Percentiles rank a stretch among this genome's conserved stretches.
phyloP scores from a whole-genome alignment of 1,140 invertebrate species.

The Habropoda laboriosa region DNA sequence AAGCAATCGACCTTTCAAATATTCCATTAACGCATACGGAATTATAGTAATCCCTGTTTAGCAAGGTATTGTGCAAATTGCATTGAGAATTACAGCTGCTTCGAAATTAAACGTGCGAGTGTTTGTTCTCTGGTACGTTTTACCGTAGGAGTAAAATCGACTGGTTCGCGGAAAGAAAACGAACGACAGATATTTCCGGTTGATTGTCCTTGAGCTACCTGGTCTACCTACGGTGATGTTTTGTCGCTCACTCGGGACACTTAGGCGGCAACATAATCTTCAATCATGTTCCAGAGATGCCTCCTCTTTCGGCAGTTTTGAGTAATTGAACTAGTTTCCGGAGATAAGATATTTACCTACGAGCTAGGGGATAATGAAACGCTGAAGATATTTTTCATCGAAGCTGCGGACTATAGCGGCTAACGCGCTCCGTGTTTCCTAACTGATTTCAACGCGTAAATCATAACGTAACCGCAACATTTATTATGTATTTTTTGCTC shows the following conservation, averaged over 20 bases:
- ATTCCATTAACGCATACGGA: background rate
- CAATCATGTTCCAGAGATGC: slow-evolving; percentile 31
- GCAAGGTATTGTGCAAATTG: background rate
- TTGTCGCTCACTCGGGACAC: slow-evolving; percentile 7
- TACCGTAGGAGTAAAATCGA: background rate
- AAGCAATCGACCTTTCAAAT: background rate
- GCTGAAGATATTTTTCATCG: slow-evolving; percentile 61
- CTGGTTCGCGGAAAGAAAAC: background rate
- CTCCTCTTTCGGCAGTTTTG: slow-evolving; percentile 63
- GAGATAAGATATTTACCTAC: slow-evolving; percentile 67
- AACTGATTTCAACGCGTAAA: background rate
- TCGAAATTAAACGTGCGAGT: slow-evolving; percentile 3
- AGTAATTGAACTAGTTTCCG: slow-evolving; percentile 74
- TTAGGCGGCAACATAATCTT: slow-evolving; percentile 33
- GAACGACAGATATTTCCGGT: slow-evolving; percentile 31
- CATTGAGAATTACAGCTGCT: background rate
- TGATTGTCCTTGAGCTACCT: slow-evolving; percentile 15
- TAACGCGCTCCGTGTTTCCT: background rate
- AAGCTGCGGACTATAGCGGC: slow-evolving; percentile 35
- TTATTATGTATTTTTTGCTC: too few relatives aligned
- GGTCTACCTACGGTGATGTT: slow-evolving; percentile 48
- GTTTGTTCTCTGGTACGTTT: too few relatives aligned
- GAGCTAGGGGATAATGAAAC: slow-evolving; percentile 70
- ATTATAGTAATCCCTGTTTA: slow-evolving; percentile 8
- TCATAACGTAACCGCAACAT: too few relatives aligned